A percentile compares a stretch with the other conserved stretches of the same genome.
phyloP scores from a whole-genome alignment of 2,888 invertebrate species.

The Acanthosoma haemorrhoidale region DNA sequence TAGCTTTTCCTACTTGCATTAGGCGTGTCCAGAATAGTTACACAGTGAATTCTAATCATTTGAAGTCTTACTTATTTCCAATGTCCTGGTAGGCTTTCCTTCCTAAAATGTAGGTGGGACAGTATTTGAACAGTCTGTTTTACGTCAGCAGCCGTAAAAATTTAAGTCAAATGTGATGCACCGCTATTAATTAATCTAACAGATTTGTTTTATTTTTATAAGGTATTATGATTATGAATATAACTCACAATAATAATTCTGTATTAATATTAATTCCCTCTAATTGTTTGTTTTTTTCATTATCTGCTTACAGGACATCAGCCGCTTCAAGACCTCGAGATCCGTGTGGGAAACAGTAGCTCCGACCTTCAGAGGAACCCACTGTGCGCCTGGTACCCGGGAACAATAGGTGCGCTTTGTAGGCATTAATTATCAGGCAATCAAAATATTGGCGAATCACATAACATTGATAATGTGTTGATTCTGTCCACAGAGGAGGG shows the following conservation, averaged over 20 bases:
- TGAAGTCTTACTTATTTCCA: no score
- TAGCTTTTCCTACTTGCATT: no score
- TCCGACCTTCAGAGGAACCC: conserved; percentile 80
- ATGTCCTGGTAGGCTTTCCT: no score
- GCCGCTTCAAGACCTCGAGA: conserved; percentile 81
- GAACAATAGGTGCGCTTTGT: conserved; percentile 69
- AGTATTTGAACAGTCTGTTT: no score
- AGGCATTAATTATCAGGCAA: background rate
- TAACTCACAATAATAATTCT: background rate
- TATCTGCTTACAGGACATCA: conserved; percentile 61
- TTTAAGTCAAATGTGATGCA: no score
- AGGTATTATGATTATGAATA: background rate
- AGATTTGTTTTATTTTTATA: no score
- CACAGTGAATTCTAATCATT: no score
- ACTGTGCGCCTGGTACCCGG: conserved; percentile 89
- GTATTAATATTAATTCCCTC: background rate
- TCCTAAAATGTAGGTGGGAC: no score
- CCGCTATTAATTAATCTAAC: no score
- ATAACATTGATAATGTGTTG: background rate
- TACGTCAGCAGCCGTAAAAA: no score
- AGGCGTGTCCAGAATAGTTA: no score
- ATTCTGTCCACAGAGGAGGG: conserved; percentile 65
- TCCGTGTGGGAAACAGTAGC: conserved; percentile 86
- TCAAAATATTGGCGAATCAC: background rate
- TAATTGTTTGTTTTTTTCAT: background rate